A percentile compares a stretch with the other conserved stretches of the same genome.
These are phyloP conservation scores for Drosophila subobscura DNA, from an alignment of 1,140 invertebrate species.

Conservation along the genomic window DNA sequence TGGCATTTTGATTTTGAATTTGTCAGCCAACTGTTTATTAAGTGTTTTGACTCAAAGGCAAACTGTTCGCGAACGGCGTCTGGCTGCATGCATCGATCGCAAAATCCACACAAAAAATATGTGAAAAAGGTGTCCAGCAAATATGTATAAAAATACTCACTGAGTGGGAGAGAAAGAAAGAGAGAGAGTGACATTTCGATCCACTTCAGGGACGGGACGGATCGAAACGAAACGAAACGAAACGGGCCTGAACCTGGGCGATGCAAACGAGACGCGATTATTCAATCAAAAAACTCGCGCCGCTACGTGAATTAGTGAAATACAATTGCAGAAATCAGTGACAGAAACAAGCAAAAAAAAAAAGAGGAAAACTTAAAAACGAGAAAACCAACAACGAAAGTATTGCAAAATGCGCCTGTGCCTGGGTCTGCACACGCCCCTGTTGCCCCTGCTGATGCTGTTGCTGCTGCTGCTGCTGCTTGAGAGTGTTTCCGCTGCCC, in stretches of 20 bases:
- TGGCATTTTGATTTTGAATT: slow-evolving; percentile 82
- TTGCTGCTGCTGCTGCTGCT: slow-evolving; percentile 29
- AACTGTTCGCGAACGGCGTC: slow-evolving; percentile 68
- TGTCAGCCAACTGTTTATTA: slow-evolving; percentile 82
- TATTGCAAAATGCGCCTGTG: slow-evolving; percentile 72
- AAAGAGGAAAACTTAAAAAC: not conserved
- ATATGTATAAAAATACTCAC: slow-evolving; percentile 41
- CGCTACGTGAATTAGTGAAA: slow-evolving; percentile 80
- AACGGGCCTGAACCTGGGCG: slow-evolving; percentile 33
- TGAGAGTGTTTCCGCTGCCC: slow-evolving; percentile 20
- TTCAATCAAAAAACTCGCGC: slow-evolving; percentile 78
- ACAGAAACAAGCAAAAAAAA: slow-evolving; percentile 31
- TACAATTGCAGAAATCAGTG: slow-evolving; percentile 72
- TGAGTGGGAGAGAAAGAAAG: slow-evolving; percentile 31
- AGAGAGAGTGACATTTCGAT: slow-evolving; percentile 20
- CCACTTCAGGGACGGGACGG: slow-evolving; percentile 27
- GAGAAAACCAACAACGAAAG: slow-evolving; percentile 50
- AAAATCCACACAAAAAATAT: not conserved
- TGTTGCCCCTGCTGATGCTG: slow-evolving; percentile 23
- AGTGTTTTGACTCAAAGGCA: slow-evolving; percentile 79
- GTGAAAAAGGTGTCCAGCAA: slow-evolving; percentile 14
- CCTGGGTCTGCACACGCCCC: slow-evolving; percentile 50
- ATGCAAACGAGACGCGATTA: slow-evolving; percentile 76
- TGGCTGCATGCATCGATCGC: slow-evolving; percentile 24
- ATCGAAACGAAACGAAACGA: too few species aligned